These are phyloP conservation scores for Sialia sialis DNA, from an alignment of 2,113 vertebrate genomes.

Conservation along the genomic window DNA sequence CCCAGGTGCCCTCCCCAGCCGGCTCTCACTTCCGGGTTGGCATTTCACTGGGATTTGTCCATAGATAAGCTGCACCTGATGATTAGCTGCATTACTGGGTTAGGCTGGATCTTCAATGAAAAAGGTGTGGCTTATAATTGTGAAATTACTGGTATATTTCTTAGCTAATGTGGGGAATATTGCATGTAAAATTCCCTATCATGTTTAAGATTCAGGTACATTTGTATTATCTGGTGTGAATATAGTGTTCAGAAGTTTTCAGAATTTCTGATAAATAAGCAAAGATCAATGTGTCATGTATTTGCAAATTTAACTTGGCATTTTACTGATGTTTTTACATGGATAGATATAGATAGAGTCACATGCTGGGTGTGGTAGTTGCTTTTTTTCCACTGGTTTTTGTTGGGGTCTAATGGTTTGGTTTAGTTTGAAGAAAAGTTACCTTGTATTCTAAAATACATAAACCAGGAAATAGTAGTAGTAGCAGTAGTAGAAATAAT, in stretches of 20 bases:
- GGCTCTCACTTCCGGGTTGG: too few relatives aligned
- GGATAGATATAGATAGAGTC: background rate
- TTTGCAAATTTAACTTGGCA: background rate
- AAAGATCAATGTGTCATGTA: background rate
- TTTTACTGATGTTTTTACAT: background rate
- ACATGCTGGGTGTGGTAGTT: accelerated
- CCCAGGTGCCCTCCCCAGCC: too few relatives aligned
- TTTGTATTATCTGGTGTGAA: background rate
- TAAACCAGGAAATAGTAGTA: background rate
- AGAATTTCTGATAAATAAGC: background rate
- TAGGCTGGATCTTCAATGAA: too few relatives aligned
- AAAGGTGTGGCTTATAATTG: too few relatives aligned
- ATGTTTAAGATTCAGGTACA: background rate
- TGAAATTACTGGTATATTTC: too few relatives aligned
- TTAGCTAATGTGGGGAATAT: background rate
- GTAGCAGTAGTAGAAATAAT: background rate
- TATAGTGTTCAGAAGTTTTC: background rate
- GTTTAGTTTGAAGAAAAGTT: background rate
- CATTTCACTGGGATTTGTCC: too few relatives aligned
- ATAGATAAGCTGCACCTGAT: too few relatives aligned
- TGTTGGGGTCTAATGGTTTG: background rate
- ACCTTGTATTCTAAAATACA: background rate
- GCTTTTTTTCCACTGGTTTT: background rate
- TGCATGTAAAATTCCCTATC: background rate
- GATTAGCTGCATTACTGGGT: too few relatives aligned